Base-by-base conservation (phyloP, 92 coral and sea anemone species). In the Porites rus region DNA sequence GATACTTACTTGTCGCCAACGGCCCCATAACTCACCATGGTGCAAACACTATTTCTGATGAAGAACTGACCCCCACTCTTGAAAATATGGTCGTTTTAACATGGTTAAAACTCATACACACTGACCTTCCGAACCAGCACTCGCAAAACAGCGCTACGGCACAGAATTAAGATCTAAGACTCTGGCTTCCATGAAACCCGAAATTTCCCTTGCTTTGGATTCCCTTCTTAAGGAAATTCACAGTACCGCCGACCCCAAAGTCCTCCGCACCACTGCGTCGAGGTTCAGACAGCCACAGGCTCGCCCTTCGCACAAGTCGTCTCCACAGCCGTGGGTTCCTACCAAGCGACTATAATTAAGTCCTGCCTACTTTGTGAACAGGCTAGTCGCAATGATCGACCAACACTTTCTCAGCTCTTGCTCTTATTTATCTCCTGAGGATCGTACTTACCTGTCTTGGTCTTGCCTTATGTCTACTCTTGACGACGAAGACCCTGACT, bases 121-220 rank as follows among this genome's bases (percentile, higher is more conserved):
- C 38, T 28, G 38, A 28, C 71, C 6, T 24, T 83, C 53, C n/a
- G 58, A 22, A 22, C 24, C 24, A 22, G 19, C 87, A 83, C 82
- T 76, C 14, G 85, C 74, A 20, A 58, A 76, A 61, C 88, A 84
- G 64, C 82, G 86, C 7, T 61, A 84, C 77, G 85, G 89, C 51
- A 84, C 92, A n/a, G 82, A 87, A 25, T 62, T 87, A 10, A 20
- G 91, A 31, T 70, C 82, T 10, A 83, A 74, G 28, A 88, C 90
- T 14, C 83, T 84, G n/a, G 89, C 74, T 17, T 72, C 91, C 18
- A 5, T 88, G 22, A 84, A 88, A 59, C 61, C 84, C 3, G 84
- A 88, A 82, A 84, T 88, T 73, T 88, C 91, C 0, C 84, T 28
- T 64, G 90, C 84, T 38, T 68, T 89, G 7, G 92, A 86, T 38